Evolutionary conservation across 1,140 invertebrate species (phyloP), one percentile per base, ranked within the genome.

Genomic region (Microplitis mediator): DNA sequence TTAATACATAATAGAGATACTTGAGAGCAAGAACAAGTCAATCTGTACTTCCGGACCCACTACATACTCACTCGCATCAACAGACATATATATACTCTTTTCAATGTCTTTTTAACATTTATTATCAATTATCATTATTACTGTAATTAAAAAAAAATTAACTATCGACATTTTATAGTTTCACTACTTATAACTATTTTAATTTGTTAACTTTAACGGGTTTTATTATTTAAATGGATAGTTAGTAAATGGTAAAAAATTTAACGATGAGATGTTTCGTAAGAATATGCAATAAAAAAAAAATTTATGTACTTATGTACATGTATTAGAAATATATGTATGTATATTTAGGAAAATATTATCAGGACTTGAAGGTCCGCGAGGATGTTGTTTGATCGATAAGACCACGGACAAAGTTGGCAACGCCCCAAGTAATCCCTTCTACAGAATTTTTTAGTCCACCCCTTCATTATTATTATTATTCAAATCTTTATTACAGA

Each of bases 311-410:
- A 6, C 16, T n/a, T 54, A 23, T 54, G 14, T 5, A 54, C n/a
- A 50, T 54, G 4, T 31, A 58, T 51, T 16, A n/a, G 4, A 50
- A 9, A 65, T n/a, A 51, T 13, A 4, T 62, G 3, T 35, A 32
- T 62, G 14, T 52, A 64, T 11, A 16, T 64, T 64, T n/a, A 16
- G 32, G 32, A 9, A 9, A 45, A 56, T 65, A 35, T 23, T 54
- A 66, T 52, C 9, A 36, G 62, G 36, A 14, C 51, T 64, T 64
- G 62, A 45, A 56, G 70, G 74, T 67, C 74, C 34, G 66, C 52
- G 71, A 72, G 74, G 73, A 65, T 65, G 72, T 72, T 80, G 81
- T 82, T 82, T 82, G 81, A 78, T 82, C 81, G 81, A 82, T 82
- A 81, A 75, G 64, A 76, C 66, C 73, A 73, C 68, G 70, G 71